Conservation (phyloP, 2,888 invertebrate species). For the Orgyia antiqua region DNA sequence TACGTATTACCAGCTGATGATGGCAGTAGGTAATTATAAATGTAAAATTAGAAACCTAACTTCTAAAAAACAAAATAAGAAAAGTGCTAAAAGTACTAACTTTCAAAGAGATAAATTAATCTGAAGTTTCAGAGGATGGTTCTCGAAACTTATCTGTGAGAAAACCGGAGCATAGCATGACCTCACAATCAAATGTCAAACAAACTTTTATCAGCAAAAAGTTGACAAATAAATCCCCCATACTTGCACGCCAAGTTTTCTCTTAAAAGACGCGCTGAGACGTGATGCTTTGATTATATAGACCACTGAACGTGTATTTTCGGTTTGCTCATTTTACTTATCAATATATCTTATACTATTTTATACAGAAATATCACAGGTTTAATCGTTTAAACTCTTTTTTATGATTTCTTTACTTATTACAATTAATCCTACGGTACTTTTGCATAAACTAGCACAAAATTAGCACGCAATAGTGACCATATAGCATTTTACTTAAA, state of each 20-base stretch:
- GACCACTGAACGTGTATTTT: no score
- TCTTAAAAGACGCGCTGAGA: conserved; percentile 50
- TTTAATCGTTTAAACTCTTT: no score
- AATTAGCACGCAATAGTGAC: no score
- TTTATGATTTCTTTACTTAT: no score
- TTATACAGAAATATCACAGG: neutral
- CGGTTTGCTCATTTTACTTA: no score
- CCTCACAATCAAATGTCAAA: conserved; percentile 72
- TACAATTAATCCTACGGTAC: no score
- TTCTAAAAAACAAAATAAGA: no score
- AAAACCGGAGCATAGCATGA: conserved; percentile 47
- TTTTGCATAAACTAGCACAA: no score
- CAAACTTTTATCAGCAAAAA: conserved; percentile 72
- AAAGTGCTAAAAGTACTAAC: conserved; percentile 33
- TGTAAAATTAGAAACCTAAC: no score
- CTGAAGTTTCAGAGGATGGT: conserved; percentile 40
- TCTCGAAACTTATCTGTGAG: conserved; percentile 47
- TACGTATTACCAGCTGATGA: no score
- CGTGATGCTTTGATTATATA: conserved; percentile 33
- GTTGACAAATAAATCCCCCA: conserved; percentile 73
- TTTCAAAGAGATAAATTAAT: conserved; percentile 46
- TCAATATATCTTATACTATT: neutral
- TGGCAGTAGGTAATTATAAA: no score
- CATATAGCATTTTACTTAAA: no score
- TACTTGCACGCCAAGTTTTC: conserved; percentile 52